phyloP scores from a whole-genome alignment of 2,113 vertebrate species.

The Forbesichthys papilliferus region DNA sequence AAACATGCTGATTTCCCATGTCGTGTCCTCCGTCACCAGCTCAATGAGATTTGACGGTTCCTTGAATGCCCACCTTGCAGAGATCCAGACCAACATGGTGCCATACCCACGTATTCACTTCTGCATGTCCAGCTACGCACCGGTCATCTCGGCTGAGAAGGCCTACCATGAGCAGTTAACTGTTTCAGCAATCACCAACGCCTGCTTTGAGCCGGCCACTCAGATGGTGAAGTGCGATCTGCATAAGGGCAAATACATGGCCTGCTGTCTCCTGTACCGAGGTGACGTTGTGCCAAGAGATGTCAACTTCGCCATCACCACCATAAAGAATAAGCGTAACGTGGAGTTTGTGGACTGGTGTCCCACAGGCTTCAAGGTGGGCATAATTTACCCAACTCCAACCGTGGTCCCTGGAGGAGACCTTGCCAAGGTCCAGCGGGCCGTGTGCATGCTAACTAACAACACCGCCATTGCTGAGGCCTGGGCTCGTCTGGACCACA shows the following conservation, averaged over 20 bases:
- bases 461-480: slow-evolving; percentile 35
- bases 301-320: slow-evolving; percentile 56
- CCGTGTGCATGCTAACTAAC: slow-evolving; percentile 30
- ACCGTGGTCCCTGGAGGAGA: no score
- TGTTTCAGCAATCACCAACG: no score
- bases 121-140: slow-evolving; percentile 85
- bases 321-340: slow-evolving; percentile 28
- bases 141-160: slow-evolving; percentile 72
- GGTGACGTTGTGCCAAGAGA: slow-evolving; percentile 81
- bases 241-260: slow-evolving; percentile 78
- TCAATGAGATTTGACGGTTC: slow-evolving; percentile 84
- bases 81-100: slow-evolving; percentile 85
- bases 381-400: no score
- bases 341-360: slow-evolving; percentile 24
- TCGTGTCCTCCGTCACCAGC: slow-evolving; percentile 79
- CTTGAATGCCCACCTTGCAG: slow-evolving; percentile 81
- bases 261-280: slow-evolving; percentile 80
- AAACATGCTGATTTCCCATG: slow-evolving; percentile 78
- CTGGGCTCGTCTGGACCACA: slow-evolving; percentile 33
- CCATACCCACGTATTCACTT: slow-evolving; percentile 90
- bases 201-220: no score
- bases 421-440: slow-evolving; percentile 10
- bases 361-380: no score
- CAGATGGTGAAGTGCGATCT: no score
- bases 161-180: slow-evolving; percentile 22